Base-by-base conservation (phyloP, 2,888 invertebrate species). In the Frankliniella fusca region DNA sequence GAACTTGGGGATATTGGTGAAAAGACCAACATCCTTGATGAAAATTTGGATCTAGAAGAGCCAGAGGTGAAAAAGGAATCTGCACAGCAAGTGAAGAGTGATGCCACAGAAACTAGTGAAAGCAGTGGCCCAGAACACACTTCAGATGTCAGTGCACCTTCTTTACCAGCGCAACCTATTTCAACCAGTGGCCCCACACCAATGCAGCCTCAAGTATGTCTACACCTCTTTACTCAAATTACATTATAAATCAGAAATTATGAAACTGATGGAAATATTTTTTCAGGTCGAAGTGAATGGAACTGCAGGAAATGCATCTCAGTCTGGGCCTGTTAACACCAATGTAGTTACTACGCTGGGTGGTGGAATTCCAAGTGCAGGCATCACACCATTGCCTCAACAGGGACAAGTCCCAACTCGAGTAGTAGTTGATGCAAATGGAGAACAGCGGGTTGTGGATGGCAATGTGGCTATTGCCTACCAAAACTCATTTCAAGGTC, bases 21-120 rank as follows among this genome's bases (percentile, higher is more conserved):
- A 84, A 93, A 94, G 86, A 95, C 95, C 61, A 96, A 95, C 86
- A 94, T 97, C 85, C 91, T 97, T 82, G 96, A 96, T 87, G 94
- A 94, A 85, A 93, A 93, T 81, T 92, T 92, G 84, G 91, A 93
- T 84, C 12, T 76, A 27, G 92, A 93, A 70, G 93, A 93, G 85
- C 91, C 93, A 80, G 92, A 93, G 83, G 91, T 90, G 84, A 88
- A 87, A 86, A 85, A 85, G 86, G 88, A 87, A 83, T 85, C 70
- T 10, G 85, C 5, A 88, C 88, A 83, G 87, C 87, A 27, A 86
- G 87, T 70, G 81, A 81, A 83, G 86, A 85, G 38, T 84, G 86
- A 86, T 28, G 83, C 85, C 9, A 85, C 84, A 81, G 83, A 85
- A n/a, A 83, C 85, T 9, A 85, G 84, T 81, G 83, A 85, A 20